Base-by-base conservation (phyloP, 2,797 vertebrate genomes). In the Myotis planiceps region DNA sequence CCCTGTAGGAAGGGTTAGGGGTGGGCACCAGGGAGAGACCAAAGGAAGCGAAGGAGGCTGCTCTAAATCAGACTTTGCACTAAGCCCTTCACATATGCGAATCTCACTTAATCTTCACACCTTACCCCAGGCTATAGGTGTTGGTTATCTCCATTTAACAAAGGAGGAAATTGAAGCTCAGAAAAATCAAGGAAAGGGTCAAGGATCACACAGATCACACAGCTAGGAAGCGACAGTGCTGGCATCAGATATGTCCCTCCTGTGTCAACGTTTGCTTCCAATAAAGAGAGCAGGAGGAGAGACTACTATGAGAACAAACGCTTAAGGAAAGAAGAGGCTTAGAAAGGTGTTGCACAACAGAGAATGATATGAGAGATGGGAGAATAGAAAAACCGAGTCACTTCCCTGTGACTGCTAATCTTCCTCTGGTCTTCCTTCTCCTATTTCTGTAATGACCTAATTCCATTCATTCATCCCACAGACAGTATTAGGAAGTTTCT, bases 381-480 rank as follows among this genome's bases (percentile, higher is more conserved):
- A 93, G 76, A 75, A 76, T 72, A 63, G 51, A 51, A 93, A 65
- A 63, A 74, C 7, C 14, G 42, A 58, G 23, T 92, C 63, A 53
- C 58, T 37, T 74, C 21, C 25, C 13, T 14, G 5, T 81, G 90
- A 49, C 85, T 49, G 14, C 13, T 60, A 21, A 85, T 74, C 63
- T 79, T 55, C 37, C 25, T 65, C 49, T 32, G 51, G 29, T 66
- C 84, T 76, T 53, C 65, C 37, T 55, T 39, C 78, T 32, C 29
- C 72, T 63, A 15, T 63, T 71, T 86, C 79, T 69, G 51, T 29
- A 27, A 45, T 45, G 53, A 85, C 21, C 63, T 63, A 66, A 92
- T 92, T 83, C 55, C 66, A 83, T 37, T 81, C 32, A 51, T 76
- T 91, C 86, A 89, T 83, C 95, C 58, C 19, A 5, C 15, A 53